phyloP scores from a whole-genome alignment of 2,888 invertebrate genomes.

The Andrena marginata region DNA sequence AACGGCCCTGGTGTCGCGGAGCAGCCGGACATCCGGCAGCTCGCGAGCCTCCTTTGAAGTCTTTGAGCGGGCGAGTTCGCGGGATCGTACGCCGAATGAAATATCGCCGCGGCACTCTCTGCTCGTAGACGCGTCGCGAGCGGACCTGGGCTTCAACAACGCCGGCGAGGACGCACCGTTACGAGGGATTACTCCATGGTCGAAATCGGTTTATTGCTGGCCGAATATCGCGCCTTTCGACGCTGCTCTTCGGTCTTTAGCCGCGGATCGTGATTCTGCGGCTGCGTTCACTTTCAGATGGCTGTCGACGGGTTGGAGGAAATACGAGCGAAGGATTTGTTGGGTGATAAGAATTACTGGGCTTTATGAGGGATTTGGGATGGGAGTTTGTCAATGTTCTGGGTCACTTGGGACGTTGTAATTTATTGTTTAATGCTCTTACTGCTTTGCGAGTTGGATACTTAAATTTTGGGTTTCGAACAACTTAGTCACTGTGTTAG shows the following conservation, averaged over 20 bases:
- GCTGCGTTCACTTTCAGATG: neutral
- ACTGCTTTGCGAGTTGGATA: too few species aligned
- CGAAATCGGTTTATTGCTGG: constrained; percentile 55
- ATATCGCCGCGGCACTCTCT: constrained; percentile 73
- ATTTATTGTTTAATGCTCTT: too few species aligned
- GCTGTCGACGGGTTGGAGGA: neutral
- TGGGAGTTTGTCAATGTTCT: neutral
- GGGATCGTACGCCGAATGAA: constrained; percentile 82
- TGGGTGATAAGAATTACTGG: too few species aligned
- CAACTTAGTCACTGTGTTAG: too few species aligned
- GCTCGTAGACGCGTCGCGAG: constrained; percentile 13
- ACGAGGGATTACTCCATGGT: constrained; percentile 45
- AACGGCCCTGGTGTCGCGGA: constrained; percentile 59
- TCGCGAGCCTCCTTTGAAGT: constrained; percentile 77
- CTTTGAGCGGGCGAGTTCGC: constrained; percentile 77
- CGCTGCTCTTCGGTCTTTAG: constrained; percentile 32
- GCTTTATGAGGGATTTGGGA: neutral
- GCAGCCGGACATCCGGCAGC: constrained; percentile 81
- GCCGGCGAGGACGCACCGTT: constrained; percentile 7
- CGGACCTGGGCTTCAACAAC: constrained; percentile 38
- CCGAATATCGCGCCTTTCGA: constrained; percentile 16
- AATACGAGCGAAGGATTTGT: neutral
- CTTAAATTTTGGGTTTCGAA: too few species aligned
- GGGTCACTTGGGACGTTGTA: neutral
- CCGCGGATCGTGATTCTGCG: constrained; percentile 12